These are phyloP conservation scores for Oceanites oceanicus DNA, from an alignment of 2,113 vertebrate species.

Conservation along the genomic window DNA sequence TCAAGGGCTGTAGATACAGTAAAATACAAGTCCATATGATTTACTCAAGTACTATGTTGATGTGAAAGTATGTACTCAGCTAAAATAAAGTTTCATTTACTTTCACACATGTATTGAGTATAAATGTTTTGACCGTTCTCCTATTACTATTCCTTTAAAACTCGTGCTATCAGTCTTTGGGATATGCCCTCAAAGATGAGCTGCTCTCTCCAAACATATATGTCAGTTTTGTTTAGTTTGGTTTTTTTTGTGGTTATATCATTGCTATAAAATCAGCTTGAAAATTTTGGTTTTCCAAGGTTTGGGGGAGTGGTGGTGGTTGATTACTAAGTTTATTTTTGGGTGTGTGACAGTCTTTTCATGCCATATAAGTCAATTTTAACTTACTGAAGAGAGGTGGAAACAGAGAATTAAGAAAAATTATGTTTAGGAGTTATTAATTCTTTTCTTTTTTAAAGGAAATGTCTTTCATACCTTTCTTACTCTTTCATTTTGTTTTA, in stretches of 20 bases:
- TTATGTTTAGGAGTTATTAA: background rate
- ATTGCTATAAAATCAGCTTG: background rate
- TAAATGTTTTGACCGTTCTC: background rate
- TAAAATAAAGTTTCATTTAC: background rate
- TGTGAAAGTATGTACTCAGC: background rate
- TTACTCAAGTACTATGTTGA: accelerated
- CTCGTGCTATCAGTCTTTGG: accelerated
- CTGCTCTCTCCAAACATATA: background rate
- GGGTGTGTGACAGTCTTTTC: background rate
- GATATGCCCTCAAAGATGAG: background rate
- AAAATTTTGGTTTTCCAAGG: background rate
- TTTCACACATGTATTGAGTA: accelerated
- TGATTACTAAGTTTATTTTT: background rate
- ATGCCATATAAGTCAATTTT: background rate
- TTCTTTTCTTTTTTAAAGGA: accelerated
- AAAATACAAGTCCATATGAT: background rate
- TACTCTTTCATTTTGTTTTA: background rate
- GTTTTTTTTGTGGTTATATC: accelerated
- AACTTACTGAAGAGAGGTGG: background rate
- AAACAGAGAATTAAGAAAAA: background rate
- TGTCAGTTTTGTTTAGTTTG: background rate
- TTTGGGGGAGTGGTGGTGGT: background rate
- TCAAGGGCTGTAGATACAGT: background rate
- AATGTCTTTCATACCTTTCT: background rate
- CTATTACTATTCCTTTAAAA: background rate